A percentile compares a stretch with the other conserved stretches of the same genome.
Evolutionary conservation across 1,140 invertebrate genomes (phyloP).

Genomic region (Drosophila carrolli): DNA sequence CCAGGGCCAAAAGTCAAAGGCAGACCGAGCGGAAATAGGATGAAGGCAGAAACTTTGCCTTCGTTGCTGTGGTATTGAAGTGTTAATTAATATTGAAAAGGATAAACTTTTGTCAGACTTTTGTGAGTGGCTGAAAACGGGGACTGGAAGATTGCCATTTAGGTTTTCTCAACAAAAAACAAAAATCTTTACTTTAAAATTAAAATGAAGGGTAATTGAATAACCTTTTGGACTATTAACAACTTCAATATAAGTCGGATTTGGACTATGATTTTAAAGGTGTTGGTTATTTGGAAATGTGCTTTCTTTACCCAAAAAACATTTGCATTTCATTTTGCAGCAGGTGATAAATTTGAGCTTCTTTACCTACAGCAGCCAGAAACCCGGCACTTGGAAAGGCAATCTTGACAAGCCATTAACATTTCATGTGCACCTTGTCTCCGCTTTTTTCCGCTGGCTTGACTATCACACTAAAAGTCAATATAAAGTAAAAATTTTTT

Average conservation of each 20-base stretch:
- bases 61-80: constrained; percentile 74
- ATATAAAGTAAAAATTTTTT: constrained; percentile 83
- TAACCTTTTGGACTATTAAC: constrained; percentile 2
- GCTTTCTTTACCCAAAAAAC: neutral
- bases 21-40: constrained; percentile 41
- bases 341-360: constrained; percentile 60
- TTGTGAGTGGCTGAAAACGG: constrained; percentile 29
- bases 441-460: constrained; percentile 57
- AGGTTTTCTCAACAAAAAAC: neutral
- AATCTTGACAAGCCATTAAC: constrained; percentile 82
- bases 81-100: constrained; percentile 84
- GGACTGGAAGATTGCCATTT: constrained; percentile 10
- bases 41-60: constrained; percentile 69
- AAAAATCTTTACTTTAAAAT: constrained; percentile 1
- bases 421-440: constrained; percentile 80
- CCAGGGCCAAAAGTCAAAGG: constrained; percentile 63
- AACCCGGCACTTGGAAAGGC: constrained; percentile 34
- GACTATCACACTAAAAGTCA: constrained; percentile 82
- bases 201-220: neutral
- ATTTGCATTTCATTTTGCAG: constrained; percentile 50
- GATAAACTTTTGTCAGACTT: constrained; percentile 79
- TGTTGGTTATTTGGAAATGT: neutral
- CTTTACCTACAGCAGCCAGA: constrained; percentile 2
- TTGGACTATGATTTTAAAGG: neutral
- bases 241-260: neutral